These are phyloP conservation scores for Rana temporaria DNA, from an alignment of 2,113 vertebrate species.

Conservation along the genomic window DNA sequence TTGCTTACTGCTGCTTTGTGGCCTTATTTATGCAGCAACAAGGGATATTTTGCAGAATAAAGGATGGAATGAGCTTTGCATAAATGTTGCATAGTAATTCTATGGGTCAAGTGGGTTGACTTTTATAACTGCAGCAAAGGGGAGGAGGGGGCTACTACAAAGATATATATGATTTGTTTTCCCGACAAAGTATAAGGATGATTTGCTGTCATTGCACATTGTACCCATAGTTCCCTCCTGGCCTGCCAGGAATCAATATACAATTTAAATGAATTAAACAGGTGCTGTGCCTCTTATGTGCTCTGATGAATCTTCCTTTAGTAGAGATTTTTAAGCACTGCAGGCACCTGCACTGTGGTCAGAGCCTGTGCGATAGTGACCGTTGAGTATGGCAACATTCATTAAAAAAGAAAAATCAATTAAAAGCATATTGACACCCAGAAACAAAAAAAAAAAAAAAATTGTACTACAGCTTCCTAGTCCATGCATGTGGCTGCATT, in stretches of 20 bases:
- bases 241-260: not conserved
- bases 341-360: too few relatives aligned
- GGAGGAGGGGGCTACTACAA: not conserved
- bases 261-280: not conserved
- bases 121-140: slow-evolving; percentile 2
- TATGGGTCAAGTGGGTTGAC: slow-evolving; percentile 40
- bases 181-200: not conserved
- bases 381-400: too few relatives aligned
- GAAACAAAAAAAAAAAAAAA: too few relatives aligned
- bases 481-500: too few relatives aligned
- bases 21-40: slow-evolving; percentile 26
- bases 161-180: not conserved
- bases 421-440: too few relatives aligned
- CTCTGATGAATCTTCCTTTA: too few relatives aligned
- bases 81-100: slow-evolving; percentile 29
- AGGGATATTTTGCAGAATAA: slow-evolving; percentile 43
- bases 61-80: not conserved
- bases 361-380: too few relatives aligned
- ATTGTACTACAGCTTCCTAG: too few relatives aligned
- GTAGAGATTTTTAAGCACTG: too few relatives aligned
- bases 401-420: too few relatives aligned
- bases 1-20: slow-evolving; percentile 33
- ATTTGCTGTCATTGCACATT: not conserved
- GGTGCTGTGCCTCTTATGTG: not conserved
- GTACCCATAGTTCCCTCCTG: not conserved